These are phyloP conservation scores for Agonopterix alstromeriana DNA, from an alignment of 2,888 invertebrate species.

Conservation along the genomic window DNA sequence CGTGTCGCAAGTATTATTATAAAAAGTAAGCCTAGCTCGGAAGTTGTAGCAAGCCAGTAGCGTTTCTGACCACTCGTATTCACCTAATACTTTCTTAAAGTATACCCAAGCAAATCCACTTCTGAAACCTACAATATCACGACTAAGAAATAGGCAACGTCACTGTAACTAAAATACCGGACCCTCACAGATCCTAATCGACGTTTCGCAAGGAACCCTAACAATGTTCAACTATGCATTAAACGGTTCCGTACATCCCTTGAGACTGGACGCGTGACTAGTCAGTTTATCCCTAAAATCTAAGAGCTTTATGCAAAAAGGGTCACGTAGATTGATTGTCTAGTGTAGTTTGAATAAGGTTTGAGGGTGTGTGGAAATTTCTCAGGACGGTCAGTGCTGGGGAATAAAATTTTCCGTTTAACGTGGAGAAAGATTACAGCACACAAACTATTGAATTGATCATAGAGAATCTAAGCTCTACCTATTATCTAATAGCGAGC, in stretches of 20 bases:
- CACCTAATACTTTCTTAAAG: too few relatives aligned
- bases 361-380: slow-evolving; percentile 23
- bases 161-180: slow-evolving; percentile 1
- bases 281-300: slow-evolving; percentile 49
- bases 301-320: slow-evolving; percentile 50
- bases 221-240: slow-evolving; percentile 64
- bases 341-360: slow-evolving; percentile 46
- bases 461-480: too few relatives aligned
- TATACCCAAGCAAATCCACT: too few relatives aligned
- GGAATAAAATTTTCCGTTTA: too few relatives aligned
- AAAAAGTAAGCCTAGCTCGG: too few relatives aligned
- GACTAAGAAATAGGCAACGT: slow-evolving; percentile 1
- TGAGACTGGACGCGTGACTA: slow-evolving; percentile 69
- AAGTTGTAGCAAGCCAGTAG: too few relatives aligned
- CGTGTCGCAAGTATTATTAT: too few relatives aligned
- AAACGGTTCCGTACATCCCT: slow-evolving; percentile 42
- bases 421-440: too few relatives aligned
- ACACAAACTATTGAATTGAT: too few relatives aligned
- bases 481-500: too few relatives aligned
- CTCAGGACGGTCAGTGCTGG: slow-evolving; percentile 10
- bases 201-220: slow-evolving; percentile 32
- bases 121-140: too few relatives aligned
- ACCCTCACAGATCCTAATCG: slow-evolving; percentile 42
- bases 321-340: slow-evolving; percentile 72
- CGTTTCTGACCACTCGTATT: too few relatives aligned